phyloP scores from a whole-genome alignment of 2,797 vertebrate species.

The Sparus aurata region DNA sequence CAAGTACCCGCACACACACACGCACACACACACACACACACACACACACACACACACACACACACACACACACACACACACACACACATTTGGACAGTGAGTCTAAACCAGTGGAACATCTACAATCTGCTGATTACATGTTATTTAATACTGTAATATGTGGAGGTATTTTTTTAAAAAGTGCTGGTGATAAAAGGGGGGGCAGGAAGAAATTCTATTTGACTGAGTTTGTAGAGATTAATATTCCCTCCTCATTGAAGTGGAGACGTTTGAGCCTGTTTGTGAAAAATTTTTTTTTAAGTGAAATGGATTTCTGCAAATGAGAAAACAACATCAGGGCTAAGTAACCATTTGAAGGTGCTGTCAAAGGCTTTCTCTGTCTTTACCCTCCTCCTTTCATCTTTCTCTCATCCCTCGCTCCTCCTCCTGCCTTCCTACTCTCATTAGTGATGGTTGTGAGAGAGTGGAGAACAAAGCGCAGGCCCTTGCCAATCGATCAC shows the following conservation, averaged over 20 bases:
- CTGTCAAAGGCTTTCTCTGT: constrained; percentile 77
- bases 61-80: no score
- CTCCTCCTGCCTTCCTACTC: constrained; percentile 64
- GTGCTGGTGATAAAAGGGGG: constrained; percentile 32
- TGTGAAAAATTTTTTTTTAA: constrained; percentile 37
- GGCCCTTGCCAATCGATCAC: constrained; percentile 76
- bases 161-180: constrained; percentile 41
- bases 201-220: constrained; percentile 7
- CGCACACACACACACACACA: no score
- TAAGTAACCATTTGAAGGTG: constrained; percentile 76
- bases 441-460: constrained; percentile 79
- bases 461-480: constrained; percentile 78
- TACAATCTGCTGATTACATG: constrained; percentile 37
- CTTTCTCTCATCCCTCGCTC: constrained; percentile 66
- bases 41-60: no score
- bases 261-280: constrained; percentile 36
- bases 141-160: constrained; percentile 56
- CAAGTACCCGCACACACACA: constrained; percentile 10
- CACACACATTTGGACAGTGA: background rate
- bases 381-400: constrained; percentile 74
- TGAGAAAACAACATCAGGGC: constrained; percentile 75
- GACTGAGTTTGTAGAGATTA: constrained; percentile 29
- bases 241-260: constrained; percentile 18
- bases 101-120: constrained; percentile 15
- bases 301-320: constrained; percentile 71